phyloP scores from a whole-genome alignment of 2,113 vertebrate genomes.

The Chionodraco myersi region DNA sequence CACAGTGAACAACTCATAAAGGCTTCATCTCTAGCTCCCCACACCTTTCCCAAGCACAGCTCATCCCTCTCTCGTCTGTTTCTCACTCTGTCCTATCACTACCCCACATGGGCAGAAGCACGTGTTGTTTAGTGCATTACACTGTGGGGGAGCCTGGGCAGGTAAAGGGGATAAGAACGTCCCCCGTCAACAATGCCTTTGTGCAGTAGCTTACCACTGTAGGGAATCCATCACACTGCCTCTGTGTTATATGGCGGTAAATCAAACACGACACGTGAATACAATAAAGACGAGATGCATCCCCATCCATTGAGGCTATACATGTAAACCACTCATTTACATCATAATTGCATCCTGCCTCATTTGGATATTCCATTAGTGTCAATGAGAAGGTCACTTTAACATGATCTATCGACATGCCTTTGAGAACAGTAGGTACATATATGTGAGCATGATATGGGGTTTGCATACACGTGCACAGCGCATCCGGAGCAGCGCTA shows the following conservation, averaged over 20 bases:
- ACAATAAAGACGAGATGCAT: slow-evolving; percentile 53
- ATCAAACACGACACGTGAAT: slow-evolving; percentile 60
- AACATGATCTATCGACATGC: slow-evolving; percentile 54
- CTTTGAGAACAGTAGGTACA: neutral
- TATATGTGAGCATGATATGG: neutral
- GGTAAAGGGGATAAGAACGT: slow-evolving; percentile 45
- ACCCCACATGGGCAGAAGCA: slow-evolving; percentile 38
- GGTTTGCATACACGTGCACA: neutral
- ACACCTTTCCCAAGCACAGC: slow-evolving; percentile 35
- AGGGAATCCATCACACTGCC: slow-evolving; percentile 57
- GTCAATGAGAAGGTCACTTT: slow-evolving; percentile 56
- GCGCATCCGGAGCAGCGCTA: slow-evolving; percentile 15
- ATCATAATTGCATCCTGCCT: slow-evolving; percentile 60
- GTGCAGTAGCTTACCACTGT: slow-evolving; percentile 27
- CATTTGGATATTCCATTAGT: slow-evolving; percentile 58
- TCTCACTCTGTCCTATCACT: slow-evolving; percentile 25
- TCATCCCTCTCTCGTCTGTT: slow-evolving; percentile 16
- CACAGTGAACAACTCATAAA: slow-evolving; percentile 57
- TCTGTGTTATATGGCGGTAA: slow-evolving; percentile 58
- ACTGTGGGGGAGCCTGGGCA: slow-evolving; percentile 32
- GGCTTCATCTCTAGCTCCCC: slow-evolving; percentile 56
- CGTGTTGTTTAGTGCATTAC: slow-evolving; percentile 63
- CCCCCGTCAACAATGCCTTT: slow-evolving; percentile 43
- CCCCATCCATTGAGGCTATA: slow-evolving; percentile 40
- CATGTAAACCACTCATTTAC: slow-evolving; percentile 75